A percentile compares a stretch with the other conserved stretches of the same genome.
Evolutionary conservation across 1,140 invertebrate species (phyloP).

Genomic region (Halotydeus destructor): DNA sequence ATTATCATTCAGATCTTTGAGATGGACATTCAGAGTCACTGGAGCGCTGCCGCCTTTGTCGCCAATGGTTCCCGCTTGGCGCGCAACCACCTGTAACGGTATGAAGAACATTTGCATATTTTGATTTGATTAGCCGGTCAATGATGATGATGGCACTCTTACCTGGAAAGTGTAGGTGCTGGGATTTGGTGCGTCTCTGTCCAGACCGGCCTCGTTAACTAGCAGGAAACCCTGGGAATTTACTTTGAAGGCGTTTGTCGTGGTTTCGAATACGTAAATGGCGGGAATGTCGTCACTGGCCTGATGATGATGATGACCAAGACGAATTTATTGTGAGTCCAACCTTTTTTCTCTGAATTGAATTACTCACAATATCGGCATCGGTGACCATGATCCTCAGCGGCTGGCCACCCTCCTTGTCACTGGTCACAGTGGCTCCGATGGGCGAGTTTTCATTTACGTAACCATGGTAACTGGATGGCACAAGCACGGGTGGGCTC

Average conservation of each 20-base stretch:
- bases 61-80: slow-evolving; percentile 37
- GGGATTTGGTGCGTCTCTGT: slow-evolving; percentile 63
- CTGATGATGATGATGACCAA: slow-evolving; percentile 20
- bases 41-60: slow-evolving; percentile 56
- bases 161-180: slow-evolving; percentile 58
- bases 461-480: slow-evolving; percentile 46
- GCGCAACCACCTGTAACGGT: slow-evolving; percentile 35
- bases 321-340: not conserved
- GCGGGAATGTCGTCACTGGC: slow-evolving; percentile 42
- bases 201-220: slow-evolving; percentile 57
- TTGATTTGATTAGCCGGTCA: slow-evolving; percentile 6
- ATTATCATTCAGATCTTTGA: slow-evolving; percentile 67
- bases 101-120: slow-evolving; percentile 5
- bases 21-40: slow-evolving; percentile 46
- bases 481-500: slow-evolving; percentile 51
- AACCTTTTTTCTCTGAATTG: too few relatives aligned
- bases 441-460: slow-evolving; percentile 65
- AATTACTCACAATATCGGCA: slow-evolving; percentile 46
- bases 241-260: slow-evolving; percentile 57
- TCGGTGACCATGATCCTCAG: slow-evolving; percentile 50
- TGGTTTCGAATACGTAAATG: slow-evolving; percentile 54
- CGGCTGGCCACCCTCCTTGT: slow-evolving; percentile 30
- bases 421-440: slow-evolving; percentile 48
- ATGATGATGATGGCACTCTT: slow-evolving; percentile 4
- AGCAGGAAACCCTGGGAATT: slow-evolving; percentile 45